Percentiles rank a stretch among this genome's conserved stretches.
These are phyloP conservation scores for Nineta flava DNA, from an alignment of 2,888 invertebrate species.

Conservation along the genomic window DNA sequence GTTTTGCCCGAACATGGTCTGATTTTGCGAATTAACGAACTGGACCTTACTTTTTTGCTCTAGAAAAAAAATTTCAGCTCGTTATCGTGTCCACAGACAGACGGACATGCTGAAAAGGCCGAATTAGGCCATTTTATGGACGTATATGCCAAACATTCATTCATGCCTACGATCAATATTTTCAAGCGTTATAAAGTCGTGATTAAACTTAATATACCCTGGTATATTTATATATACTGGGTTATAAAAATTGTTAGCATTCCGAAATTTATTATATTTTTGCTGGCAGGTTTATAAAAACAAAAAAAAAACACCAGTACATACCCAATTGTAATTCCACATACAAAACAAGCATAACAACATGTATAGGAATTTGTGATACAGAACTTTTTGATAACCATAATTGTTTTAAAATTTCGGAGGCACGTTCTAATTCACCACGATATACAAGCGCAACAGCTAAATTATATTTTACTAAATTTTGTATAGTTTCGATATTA, in stretches of 20 bases:
- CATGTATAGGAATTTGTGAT: slow-evolving; percentile 41
- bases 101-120: too few relatives aligned
- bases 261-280: background rate
- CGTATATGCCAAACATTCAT: too few relatives aligned
- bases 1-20: too few relatives aligned
- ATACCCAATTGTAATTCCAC: slow-evolving; percentile 46
- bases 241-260: background rate
- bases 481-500: slow-evolving; percentile 45
- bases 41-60: too few relatives aligned
- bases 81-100: too few relatives aligned
- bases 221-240: too few relatives aligned
- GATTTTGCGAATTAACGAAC: too few relatives aligned
- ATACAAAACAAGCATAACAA: slow-evolving; percentile 46
- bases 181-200: too few relatives aligned
- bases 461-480: slow-evolving; percentile 62
- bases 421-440: slow-evolving; percentile 52
- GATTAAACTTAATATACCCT: too few relatives aligned
- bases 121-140: too few relatives aligned
- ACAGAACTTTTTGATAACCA: slow-evolving; percentile 34
- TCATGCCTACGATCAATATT: too few relatives aligned
- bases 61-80: too few relatives aligned
- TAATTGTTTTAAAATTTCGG: slow-evolving; percentile 27
- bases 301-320: slow-evolving; percentile 11
- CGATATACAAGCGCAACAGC: slow-evolving; percentile 59
- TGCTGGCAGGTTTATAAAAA: background rate